phyloP scores from a whole-genome alignment of 2,888 invertebrate species.

The Thymelicus lineola region DNA sequence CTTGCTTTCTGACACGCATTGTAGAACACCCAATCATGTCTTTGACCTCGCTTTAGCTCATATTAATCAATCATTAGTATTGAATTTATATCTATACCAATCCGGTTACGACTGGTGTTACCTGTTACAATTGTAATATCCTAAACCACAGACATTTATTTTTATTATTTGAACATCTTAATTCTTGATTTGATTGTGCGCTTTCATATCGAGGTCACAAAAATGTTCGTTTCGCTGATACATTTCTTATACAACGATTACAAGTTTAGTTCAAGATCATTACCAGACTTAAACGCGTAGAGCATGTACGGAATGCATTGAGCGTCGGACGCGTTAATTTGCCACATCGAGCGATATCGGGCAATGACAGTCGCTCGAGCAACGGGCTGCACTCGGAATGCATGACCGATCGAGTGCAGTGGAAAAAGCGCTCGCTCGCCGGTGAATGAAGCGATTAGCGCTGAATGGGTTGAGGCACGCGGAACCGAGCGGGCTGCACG shows the following conservation, averaged over 20 bases:
- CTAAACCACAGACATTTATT: too few species aligned
- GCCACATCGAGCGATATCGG: slow-evolving; percentile 57
- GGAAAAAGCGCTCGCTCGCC: slow-evolving; percentile 74
- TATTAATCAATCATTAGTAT: slow-evolving; percentile 16
- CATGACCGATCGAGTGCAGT: slow-evolving; percentile 77
- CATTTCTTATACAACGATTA: not conserved
- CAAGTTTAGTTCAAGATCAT: slow-evolving; percentile 10
- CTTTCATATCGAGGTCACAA: too few species aligned
- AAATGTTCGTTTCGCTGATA: too few species aligned
- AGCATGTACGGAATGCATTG: slow-evolving; percentile 16
- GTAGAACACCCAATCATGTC: slow-evolving; percentile 6
- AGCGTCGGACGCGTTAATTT: slow-evolving; percentile 53
- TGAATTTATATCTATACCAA: not conserved
- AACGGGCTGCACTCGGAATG: slow-evolving; percentile 60
- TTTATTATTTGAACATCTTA: too few species aligned
- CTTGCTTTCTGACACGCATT: slow-evolving; percentile 17
- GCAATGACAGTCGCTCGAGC: slow-evolving; percentile 54
- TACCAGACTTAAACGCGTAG: not conserved
- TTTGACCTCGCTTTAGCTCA: slow-evolving; percentile 21
- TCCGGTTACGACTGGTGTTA: not conserved
- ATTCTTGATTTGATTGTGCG: too few species aligned
- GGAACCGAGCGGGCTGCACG: slow-evolving; percentile 82
- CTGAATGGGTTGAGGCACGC: slow-evolving; percentile 80
- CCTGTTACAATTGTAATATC: not conserved
- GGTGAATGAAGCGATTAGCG: slow-evolving; percentile 84